Evolutionary conservation across 2,797 vertebrate genomes (phyloP).

Genomic region (Sebastes hubbsi): DNA sequence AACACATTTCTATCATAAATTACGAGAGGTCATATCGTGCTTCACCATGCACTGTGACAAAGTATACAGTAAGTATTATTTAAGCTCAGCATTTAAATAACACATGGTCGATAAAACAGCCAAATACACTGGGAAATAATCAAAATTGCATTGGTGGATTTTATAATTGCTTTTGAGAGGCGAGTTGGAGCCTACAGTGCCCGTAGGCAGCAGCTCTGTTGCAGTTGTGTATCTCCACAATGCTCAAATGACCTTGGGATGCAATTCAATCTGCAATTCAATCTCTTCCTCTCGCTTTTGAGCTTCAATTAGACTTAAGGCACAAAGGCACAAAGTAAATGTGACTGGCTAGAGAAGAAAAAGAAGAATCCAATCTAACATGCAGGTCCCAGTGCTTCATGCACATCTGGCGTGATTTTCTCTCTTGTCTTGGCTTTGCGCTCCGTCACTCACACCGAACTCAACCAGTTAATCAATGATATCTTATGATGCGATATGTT

Average conservation of each 20-base stretch:
- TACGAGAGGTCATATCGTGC: neutral
- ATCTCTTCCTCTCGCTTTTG: constrained; percentile 58
- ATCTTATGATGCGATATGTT: constrained; percentile 19
- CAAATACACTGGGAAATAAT: constrained; percentile 31
- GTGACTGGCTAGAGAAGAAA: constrained; percentile 53
- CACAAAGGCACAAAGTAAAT: constrained; percentile 67
- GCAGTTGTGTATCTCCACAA: constrained; percentile 44
- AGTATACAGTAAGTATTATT: constrained; percentile 6
- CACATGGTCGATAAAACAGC: constrained; percentile 32
- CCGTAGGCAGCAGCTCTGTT: constrained; percentile 21
- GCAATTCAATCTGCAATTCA: constrained; percentile 74
- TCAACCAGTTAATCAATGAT: constrained; percentile 30
- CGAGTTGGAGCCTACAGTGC: neutral
- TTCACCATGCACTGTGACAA: neutral
- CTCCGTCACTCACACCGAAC: constrained; percentile 18
- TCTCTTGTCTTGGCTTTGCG: neutral
- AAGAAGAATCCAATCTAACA: constrained; percentile 60
- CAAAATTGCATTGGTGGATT: constrained; percentile 13
- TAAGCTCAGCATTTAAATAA: constrained; percentile 20
- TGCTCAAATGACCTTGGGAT: constrained; percentile 75
- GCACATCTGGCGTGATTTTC: constrained; percentile 18
- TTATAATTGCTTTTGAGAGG: constrained; percentile 48
- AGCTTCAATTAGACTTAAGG: constrained; percentile 71
- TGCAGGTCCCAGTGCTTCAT: neutral
- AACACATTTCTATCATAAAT: neutral